Evolutionary conservation across 2,113 vertebrate genomes (phyloP), one percentile per base, ranked within the genome.

Genomic region (Neotoma lepida): DNA sequence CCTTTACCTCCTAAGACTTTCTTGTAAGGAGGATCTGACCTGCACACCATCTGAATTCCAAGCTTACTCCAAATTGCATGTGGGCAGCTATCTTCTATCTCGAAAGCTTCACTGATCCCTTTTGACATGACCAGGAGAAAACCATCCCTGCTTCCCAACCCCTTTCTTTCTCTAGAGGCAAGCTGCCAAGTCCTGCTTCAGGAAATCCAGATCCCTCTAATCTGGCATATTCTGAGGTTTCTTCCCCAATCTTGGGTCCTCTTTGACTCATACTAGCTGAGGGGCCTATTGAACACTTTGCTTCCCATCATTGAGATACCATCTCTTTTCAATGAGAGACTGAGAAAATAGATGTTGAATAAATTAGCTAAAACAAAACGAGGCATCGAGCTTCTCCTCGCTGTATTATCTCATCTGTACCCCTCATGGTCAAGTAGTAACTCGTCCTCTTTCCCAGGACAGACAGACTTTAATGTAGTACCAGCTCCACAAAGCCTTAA

Each of bases 1-100:
- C 70, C 70, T 94, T 94, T 88, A 87, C 56, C 70, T 86, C 74
- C 90, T 94, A 86, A 94, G 78, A 88, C 66, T 74, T 86, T 91
- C 39, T 80, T 89, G 20, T 56, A 81, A 90, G 66, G 66, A 39
- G 28, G 41, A 86, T 84, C 71, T 93, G 81, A 76, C 70, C 61
- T 51, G 89, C 93, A 73, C 81, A 51, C 80, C 70, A 74, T 91
- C 86, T 39, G 58, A 94, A 51, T 76, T 80, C 80, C 76, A 73
- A 46, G 46, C n/a, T n/a, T 68, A 81, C 77, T 89, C 86, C 20
- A 94, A 35, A 1, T 24, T 81, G 22, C 13, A 64, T 4, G 74
- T 82, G 14, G 89, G 76, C 70, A 41, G 71, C 71, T 76, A 28
- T 58, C 73, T 80, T 39, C 24, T 35, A 82, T 81, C 70, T 92